A percentile compares a stretch with the other conserved stretches of the same genome.
Evolutionary conservation across 2,888 invertebrate species (phyloP).

Genomic region (Eudemis profundana): DNA sequence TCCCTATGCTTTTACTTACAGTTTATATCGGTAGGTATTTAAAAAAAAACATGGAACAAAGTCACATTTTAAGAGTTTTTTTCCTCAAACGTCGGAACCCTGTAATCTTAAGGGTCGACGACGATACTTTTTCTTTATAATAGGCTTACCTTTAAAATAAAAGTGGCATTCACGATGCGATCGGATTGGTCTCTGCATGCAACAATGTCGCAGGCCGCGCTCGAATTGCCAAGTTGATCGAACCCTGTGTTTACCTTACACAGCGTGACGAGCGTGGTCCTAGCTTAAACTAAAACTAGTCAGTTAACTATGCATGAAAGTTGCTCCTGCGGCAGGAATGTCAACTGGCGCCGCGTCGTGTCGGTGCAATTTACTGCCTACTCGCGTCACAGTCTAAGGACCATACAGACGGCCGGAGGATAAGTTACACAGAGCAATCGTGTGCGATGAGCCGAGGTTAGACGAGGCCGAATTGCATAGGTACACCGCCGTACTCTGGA

Average conservation of each 20-base stretch:
- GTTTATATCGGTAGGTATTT: no score
- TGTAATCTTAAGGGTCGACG: no score
- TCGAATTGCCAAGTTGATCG: slow-evolving; percentile 48
- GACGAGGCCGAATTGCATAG: no score
- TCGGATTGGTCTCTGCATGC: not conserved
- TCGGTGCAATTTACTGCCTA: slow-evolving; percentile 43
- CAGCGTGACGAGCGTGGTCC: slow-evolving; percentile 55
- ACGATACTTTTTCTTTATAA: not conserved
- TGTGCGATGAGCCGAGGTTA: no score
- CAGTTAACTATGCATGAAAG: slow-evolving; percentile 81
- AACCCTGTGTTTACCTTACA: slow-evolving; percentile 60
- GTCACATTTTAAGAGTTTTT: no score
- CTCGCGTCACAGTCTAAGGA: no score
- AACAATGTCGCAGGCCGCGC: slow-evolving; percentile 24
- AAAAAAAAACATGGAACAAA: no score
- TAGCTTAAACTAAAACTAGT: slow-evolving; percentile 66
- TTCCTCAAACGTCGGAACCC: no score
- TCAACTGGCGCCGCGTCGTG: slow-evolving; percentile 70
- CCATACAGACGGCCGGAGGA: no score
- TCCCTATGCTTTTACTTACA: no score
- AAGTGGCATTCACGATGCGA: not conserved
- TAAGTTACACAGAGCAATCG: no score
- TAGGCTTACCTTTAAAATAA: not conserved
- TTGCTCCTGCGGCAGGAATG: slow-evolving; percentile 78
- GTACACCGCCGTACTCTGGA: no score